Evolutionary conservation across 2,888 invertebrate species (phyloP), one percentile per base, ranked within the genome.

Genomic region (Parnassius glacialis): DNA sequence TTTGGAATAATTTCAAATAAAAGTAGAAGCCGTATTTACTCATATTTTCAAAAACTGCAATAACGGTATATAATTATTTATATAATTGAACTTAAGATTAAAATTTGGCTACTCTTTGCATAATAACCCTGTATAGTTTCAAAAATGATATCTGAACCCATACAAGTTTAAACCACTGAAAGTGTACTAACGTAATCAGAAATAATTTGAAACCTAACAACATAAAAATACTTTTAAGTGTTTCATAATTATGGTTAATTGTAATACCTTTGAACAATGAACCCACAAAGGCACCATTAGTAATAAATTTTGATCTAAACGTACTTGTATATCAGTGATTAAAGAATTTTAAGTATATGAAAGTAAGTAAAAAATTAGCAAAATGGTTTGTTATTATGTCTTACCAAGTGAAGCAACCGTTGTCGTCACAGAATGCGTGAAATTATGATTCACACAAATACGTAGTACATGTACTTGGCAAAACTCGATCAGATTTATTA

Each of bases 241-340:
- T 34, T 34, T 34, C 2, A 20, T 20, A 20, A 20, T 20, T 20
- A 20, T 34, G 34, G 34, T 34, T 7, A 34, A 34, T 34, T 10
- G 41, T 11, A 47, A 25, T 13, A 25, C 11, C 34, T 34, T 9
- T 66, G 77, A 85, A 86, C 87, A 83, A 73, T 82, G 87, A 86
- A 83, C 84, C 85, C 87, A 86, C 87, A 85, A 82, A 70, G 71
- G 71, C 71, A 57, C 52, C 5, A 44, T 57, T 13, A 47, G 25
- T 43, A 25, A 52, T 42, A 59, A 41, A 11, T 52, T 12, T n/a
- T 34, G 48, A 51, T 13, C 34, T 12, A 48, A 3, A 52, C 3
- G 11, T 52, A 41, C n/a, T 20, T 41, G 13, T 34, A 13, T 25
- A 52, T n/a, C 41, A n/a, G 2, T 52, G 41, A 41, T 11, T n/a